phyloP scores from a whole-genome alignment of 2,797 vertebrate species.

The Siniperca undulata region DNA sequence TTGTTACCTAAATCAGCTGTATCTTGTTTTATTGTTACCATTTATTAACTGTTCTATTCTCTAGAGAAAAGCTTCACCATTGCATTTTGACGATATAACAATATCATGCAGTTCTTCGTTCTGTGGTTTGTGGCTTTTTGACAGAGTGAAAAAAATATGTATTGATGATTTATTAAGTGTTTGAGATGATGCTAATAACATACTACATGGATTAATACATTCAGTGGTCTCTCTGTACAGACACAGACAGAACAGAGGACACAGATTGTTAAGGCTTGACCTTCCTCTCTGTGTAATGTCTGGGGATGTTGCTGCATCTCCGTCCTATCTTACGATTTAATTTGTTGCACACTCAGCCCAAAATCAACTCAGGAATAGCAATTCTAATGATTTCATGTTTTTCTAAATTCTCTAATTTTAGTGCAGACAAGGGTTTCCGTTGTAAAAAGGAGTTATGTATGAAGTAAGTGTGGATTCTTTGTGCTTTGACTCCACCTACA shows the following conservation, averaged over 20 bases:
- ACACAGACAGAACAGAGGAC: conserved; percentile 65
- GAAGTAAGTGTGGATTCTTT: conserved; percentile 62
- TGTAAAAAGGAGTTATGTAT: conserved; percentile 9
- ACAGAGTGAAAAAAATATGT: conserved; percentile 29
- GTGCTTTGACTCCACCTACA: conserved; percentile 82
- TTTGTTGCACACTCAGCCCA: conserved; percentile 50
- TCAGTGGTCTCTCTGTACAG: conserved; percentile 37
- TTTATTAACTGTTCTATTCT: conserved; percentile 31
- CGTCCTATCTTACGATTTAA: conserved; percentile 51
- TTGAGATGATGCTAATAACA: conserved; percentile 47
- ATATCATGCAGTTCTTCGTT: conserved; percentile 24
- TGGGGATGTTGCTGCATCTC: conserved; percentile 61
- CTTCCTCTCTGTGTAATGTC: conserved; percentile 65
- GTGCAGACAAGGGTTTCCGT: conserved; percentile 28
- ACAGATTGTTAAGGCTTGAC: conserved; percentile 70
- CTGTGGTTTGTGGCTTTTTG: conserved; percentile 45
- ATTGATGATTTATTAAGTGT: conserved; percentile 50
- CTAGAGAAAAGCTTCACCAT: conserved; percentile 25
- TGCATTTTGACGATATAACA: conserved; percentile 33
- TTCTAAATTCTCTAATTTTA: conserved; percentile 50
- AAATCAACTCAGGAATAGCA: conserved; percentile 52
- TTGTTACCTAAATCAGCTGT: conserved; percentile 31
- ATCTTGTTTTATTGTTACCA: conserved; percentile 36
- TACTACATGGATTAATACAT: conserved; percentile 38
- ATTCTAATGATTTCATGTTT: conserved; percentile 40